Percentiles rank a stretch among this genome's conserved stretches.
These are phyloP conservation scores for Trichechus manatus DNA, from an alignment of 2,113 vertebrate genomes.

Conservation along the genomic window DNA sequence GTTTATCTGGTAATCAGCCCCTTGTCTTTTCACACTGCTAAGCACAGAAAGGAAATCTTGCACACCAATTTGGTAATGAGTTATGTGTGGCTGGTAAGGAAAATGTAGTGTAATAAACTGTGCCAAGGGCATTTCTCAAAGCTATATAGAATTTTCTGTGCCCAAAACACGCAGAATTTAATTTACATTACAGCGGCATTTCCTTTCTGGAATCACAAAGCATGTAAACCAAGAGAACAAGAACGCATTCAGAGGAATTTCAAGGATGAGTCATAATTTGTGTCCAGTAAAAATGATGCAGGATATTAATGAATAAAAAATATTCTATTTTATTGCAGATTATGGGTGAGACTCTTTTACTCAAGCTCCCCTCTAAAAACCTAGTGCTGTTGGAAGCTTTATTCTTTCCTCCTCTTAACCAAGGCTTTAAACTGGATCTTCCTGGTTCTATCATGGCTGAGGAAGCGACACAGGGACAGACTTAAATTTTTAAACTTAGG, in stretches of 20 bases:
- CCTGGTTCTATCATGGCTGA: too few relatives aligned
- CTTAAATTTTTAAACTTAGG: too few relatives aligned
- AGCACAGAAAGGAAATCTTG: constrained; percentile 52
- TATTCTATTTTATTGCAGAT: neutral
- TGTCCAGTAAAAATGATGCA: neutral
- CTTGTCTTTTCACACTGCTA: neutral
- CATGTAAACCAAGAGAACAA: neutral
- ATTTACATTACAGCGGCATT: neutral
- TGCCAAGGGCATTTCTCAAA: constrained; percentile 31
- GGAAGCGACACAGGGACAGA: too few relatives aligned
- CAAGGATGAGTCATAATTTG: neutral
- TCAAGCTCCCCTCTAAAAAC: constrained; percentile 45
- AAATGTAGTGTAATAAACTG: constrained; percentile 39
- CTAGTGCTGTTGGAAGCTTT: neutral
- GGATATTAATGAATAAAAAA: neutral
- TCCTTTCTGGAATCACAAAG: constrained; percentile 44
- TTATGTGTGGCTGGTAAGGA: constrained; percentile 39
- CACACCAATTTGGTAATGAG: constrained; percentile 34
- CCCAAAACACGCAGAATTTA: constrained; percentile 3
- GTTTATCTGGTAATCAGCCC: constrained; percentile 15
- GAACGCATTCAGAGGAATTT: constrained; percentile 18
- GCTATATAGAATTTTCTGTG: neutral
- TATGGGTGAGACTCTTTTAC: neutral
- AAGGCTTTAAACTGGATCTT: too few relatives aligned
- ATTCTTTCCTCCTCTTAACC: neutral